A percentile compares a stretch with the other conserved stretches of the same genome.
Evolutionary conservation across 2,113 vertebrate species (phyloP).

Genomic region (Neodon shergylaensis): DNA sequence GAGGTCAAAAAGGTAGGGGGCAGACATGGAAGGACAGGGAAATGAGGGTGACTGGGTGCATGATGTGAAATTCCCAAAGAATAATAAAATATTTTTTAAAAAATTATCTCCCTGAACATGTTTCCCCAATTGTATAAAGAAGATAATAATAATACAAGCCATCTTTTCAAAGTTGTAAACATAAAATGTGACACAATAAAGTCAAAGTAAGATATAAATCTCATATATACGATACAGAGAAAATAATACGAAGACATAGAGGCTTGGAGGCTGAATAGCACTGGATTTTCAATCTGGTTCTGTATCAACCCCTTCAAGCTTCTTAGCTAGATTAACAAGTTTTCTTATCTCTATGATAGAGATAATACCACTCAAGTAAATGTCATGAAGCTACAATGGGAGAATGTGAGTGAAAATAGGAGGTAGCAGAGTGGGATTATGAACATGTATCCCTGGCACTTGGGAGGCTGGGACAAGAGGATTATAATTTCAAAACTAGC

Average conservation of each 20-base stretch:
- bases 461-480: not conserved
- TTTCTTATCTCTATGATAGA: not conserved
- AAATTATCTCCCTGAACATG: not conserved
- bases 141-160: not conserved
- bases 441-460: not conserved
- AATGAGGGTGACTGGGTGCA: not conserved
- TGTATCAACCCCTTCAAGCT: not conserved
- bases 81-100: not conserved
- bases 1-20: not conserved
- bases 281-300: not conserved
- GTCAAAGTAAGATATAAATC: slow-evolving; percentile 37
- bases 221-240: not conserved
- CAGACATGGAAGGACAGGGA: not conserved
- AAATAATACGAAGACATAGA: not conserved
- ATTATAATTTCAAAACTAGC: not conserved
- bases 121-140: slow-evolving; percentile 29
- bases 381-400: not conserved
- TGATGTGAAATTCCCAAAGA: not conserved
- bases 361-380: slow-evolving; percentile 8
- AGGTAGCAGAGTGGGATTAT: not conserved
- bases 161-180: slow-evolving; percentile 13
- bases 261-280: slow-evolving; percentile 7
- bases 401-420: not conserved
- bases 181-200: slow-evolving; percentile 32
- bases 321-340: not conserved